Conservation (phyloP, 2,888 invertebrate species). For the Urechis unicinctus region DNA sequence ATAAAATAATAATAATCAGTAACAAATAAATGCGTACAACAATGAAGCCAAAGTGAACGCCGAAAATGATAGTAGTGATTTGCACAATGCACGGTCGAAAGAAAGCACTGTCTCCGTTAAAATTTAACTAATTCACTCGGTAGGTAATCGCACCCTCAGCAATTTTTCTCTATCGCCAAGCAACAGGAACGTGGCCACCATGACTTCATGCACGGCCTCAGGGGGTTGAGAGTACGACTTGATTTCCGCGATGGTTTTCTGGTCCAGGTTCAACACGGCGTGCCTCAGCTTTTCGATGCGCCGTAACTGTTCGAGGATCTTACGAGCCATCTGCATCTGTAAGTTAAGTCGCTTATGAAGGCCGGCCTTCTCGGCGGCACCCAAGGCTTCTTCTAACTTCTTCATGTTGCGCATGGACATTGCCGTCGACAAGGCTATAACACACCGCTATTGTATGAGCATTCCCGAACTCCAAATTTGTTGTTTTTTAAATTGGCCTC, state of each 20-base stretch:
- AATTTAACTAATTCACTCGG: too few relatives aligned
- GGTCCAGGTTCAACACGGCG: conserved; percentile 28
- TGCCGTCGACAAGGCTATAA: conserved; percentile 7
- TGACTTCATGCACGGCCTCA: conserved; percentile 33
- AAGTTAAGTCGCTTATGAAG: conserved; percentile 9
- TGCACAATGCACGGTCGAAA: not conserved
- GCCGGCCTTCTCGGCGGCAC: conserved; percentile 4
- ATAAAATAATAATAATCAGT: not conserved
- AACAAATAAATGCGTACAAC: not conserved
- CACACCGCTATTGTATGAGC: too few relatives aligned
- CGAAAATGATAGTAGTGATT: too few relatives aligned
- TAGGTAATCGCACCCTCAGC: conserved; percentile 5
- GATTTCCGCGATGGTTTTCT: conserved; percentile 41
- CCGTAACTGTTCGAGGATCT: conserved; percentile 12
- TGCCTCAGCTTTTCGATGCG: conserved; percentile 19
- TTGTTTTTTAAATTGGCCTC: too few relatives aligned
- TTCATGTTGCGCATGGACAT: conserved; percentile 12
- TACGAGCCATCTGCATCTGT: conserved; percentile 12
- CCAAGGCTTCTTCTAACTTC: conserved; percentile 8
- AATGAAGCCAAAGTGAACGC: not conserved
- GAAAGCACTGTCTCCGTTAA: not conserved
- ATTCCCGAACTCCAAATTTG: too few relatives aligned
- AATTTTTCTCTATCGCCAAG: conserved; percentile 26
- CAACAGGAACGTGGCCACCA: conserved; percentile 38
- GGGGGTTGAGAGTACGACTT: conserved; percentile 41